These are phyloP conservation scores for Sinopyrophorus schimmeli DNA, from an alignment of 2,888 invertebrate species.

Conservation along the genomic window DNA sequence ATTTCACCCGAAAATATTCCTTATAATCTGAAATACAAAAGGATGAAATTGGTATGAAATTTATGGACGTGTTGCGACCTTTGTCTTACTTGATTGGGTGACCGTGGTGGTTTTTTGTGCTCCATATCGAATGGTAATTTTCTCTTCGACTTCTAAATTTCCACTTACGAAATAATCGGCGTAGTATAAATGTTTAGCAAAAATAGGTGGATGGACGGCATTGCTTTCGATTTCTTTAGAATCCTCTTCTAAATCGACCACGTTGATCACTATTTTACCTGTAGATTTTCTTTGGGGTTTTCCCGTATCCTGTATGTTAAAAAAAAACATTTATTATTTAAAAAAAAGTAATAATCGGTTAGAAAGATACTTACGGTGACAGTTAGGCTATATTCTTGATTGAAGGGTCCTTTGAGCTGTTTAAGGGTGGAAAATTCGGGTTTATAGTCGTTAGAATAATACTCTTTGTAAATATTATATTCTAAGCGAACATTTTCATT, in stretches of 20 bases:
- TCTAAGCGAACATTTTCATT: no score
- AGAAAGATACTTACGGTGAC: conserved; percentile 6
- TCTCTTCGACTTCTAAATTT: background rate
- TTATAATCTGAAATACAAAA: conserved; percentile 14
- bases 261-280: background rate
- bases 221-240: background rate
- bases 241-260: background rate
- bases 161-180: background rate
- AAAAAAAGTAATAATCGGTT: background rate
- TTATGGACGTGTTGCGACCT: no score
- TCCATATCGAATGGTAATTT: conserved; percentile 4
- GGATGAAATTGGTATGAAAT: background rate
- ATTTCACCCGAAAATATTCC: conserved; percentile 10
- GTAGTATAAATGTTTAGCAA: conserved; percentile 11
- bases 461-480: no score
- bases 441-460: no score
- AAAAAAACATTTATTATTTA: background rate
- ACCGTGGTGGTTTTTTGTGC: background rate
- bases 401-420: background rate
- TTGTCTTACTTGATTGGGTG: conserved; percentile 7
- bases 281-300: background rate
- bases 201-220: conserved; percentile 8
- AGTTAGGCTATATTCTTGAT: background rate
- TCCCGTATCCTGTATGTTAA: background rate
- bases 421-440: no score